Percentiles rank a stretch among this genome's conserved stretches.
Evolutionary conservation across 2,113 vertebrate species (phyloP).

Genomic region (Microcebus ravelobensis): DNA sequence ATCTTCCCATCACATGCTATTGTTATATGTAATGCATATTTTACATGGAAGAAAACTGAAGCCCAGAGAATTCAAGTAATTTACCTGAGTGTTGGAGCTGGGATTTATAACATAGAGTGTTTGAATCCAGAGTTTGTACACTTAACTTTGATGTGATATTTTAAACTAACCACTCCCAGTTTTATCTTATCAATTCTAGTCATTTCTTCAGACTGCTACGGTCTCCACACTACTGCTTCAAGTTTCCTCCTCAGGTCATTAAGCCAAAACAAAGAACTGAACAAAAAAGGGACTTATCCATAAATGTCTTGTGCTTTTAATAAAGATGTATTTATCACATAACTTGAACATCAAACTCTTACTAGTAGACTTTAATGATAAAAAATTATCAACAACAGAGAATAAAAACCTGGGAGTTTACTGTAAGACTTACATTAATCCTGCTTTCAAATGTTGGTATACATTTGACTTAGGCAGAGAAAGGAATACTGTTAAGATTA

Average conservation of each 20-base stretch:
- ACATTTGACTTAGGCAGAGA: not conserved
- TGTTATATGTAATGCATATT: not conserved
- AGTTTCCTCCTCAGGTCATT: not conserved
- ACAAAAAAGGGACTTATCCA: not conserved
- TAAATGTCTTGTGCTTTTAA: not conserved
- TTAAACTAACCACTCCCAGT: not conserved
- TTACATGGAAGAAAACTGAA: not conserved
- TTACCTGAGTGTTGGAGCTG: not conserved
- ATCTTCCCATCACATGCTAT: not conserved
- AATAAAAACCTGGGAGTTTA: not conserved
- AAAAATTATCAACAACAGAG: slow-evolving; percentile 10
- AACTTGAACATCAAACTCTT: not conserved
- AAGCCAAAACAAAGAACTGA: not conserved
- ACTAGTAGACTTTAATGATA: not conserved
- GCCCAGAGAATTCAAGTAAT: not conserved
- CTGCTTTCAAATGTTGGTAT: not conserved
- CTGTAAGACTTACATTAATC: not conserved
- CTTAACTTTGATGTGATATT: not conserved
- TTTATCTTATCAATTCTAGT: not conserved
- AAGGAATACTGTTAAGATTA: not conserved
- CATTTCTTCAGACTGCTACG: not conserved
- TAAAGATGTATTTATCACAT: not conserved
- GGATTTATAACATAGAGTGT: not conserved
- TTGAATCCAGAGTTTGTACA: not conserved
- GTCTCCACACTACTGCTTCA: not conserved